These are phyloP conservation scores for Chitala chitala DNA, from an alignment of 2,113 vertebrate genomes.

Conservation along the genomic window DNA sequence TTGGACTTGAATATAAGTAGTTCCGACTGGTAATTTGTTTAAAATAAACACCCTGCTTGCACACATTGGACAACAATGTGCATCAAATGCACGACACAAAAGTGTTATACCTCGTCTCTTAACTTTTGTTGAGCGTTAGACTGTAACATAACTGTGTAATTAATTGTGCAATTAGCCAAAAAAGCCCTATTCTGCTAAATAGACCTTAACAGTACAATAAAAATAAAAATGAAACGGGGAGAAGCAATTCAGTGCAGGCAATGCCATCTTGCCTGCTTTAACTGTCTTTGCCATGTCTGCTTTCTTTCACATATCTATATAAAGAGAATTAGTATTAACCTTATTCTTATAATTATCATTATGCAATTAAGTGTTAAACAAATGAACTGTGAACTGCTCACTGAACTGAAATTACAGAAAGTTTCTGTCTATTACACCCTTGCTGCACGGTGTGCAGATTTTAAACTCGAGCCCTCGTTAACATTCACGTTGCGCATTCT, in stretches of 20 bases:
- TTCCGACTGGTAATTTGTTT: no score
- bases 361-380: background rate
- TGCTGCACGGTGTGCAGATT: background rate
- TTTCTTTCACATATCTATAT: background rate
- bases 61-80: background rate
- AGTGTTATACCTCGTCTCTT: background rate
- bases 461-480: background rate
- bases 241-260: background rate
- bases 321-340: background rate
- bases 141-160: background rate
- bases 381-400: background rate
- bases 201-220: background rate
- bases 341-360: background rate
- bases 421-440: slow-evolving; percentile 14
- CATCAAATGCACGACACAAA: background rate
- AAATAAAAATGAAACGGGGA: background rate
- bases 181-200: slow-evolving; percentile 7
- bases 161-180: background rate
- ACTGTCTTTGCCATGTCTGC: background rate
- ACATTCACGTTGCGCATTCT: background rate
- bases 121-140: background rate
- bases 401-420: background rate
- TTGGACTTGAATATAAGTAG: no score
- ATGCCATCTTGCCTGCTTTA: background rate
- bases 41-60: background rate